phyloP scores from a whole-genome alignment of 2,113 vertebrate genomes.

The Cinclus mexicanus region DNA sequence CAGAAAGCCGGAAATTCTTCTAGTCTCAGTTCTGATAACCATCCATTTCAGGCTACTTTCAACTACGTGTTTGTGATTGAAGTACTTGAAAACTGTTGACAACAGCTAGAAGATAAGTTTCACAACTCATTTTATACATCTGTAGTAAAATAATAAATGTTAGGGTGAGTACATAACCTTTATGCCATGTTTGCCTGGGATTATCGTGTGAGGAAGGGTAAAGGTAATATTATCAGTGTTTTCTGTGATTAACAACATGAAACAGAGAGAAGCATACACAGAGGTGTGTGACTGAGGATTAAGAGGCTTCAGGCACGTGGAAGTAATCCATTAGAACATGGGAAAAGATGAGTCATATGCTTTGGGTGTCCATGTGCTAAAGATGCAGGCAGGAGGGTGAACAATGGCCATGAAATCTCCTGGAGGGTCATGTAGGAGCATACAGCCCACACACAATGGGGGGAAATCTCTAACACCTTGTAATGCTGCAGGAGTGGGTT shows the following conservation, averaged over 20 bases:
- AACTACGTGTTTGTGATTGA: background rate
- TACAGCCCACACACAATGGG: rapidly evolving
- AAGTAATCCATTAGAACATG: background rate
- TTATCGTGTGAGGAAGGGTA: background rate
- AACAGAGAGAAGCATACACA: background rate
- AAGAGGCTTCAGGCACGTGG: background rate
- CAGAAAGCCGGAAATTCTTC: background rate
- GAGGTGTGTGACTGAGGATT: background rate
- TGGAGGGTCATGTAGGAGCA: rapidly evolving
- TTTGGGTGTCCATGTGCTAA: background rate
- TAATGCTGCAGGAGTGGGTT: background rate
- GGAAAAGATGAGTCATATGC: background rate
- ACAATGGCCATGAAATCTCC: background rate
- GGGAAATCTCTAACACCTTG: background rate
- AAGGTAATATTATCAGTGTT: background rate
- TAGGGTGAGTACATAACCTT: background rate
- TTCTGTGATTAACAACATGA: background rate
- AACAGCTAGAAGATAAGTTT: background rate
- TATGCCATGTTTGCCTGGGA: background rate
- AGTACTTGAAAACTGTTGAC: background rate
- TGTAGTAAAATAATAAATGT: background rate
- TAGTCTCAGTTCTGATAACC: background rate
- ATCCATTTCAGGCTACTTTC: background rate
- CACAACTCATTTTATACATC: background rate
- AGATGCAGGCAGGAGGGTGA: background rate